Base-by-base conservation (phyloP, 2,797 vertebrate genomes). In the Danio jaintianensis region DNA sequence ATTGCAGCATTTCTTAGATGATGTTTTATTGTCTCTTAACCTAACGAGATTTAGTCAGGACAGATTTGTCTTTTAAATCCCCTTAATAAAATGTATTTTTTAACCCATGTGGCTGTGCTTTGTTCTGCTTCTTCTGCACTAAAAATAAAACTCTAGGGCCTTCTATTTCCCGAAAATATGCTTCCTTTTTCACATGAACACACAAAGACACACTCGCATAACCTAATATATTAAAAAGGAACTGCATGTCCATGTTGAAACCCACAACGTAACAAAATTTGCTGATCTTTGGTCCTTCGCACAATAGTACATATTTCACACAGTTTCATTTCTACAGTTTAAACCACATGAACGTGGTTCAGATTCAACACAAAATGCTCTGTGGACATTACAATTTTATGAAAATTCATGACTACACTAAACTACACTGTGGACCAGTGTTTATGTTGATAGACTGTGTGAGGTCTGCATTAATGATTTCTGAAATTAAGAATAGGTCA, bases 1-100 rank as follows among this genome's bases (percentile, higher is more conserved):
- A 42, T 13, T 52, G 77, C 56, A 71, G 58, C 38, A 62, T 71
- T 70, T 43, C n/a, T 40, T 8, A 56, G 42, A 45, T 56, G 4
- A 66, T 36, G 42, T 48, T 68, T 68, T 58, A 58, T 58, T 48
- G 75, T 58, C 16, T 20, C 52, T 68, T 58, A 58, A 78, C 16
- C 42, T 18, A 59, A 68, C 75, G 58, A 78, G 42, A 78, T 43
- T 67, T 18, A 64, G 38, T 38, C 61, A 66, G 15, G 29, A 77
- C 29, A 63, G 6, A 36, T 52, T 12, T 67, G 22, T 8, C 3
- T 6, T 18, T 29, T 38, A 64, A 56, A 56, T 47, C 7, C 18
- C 7, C 52, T 76, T n/a, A 52, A 40, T 64, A 43, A 43, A 64
- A 75, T n/a, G 1, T 55, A 64, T 64, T 77, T 66, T 22, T 77